Evolutionary conservation across 2,888 invertebrate species (phyloP).

Genomic region (Andrena praecox): DNA sequence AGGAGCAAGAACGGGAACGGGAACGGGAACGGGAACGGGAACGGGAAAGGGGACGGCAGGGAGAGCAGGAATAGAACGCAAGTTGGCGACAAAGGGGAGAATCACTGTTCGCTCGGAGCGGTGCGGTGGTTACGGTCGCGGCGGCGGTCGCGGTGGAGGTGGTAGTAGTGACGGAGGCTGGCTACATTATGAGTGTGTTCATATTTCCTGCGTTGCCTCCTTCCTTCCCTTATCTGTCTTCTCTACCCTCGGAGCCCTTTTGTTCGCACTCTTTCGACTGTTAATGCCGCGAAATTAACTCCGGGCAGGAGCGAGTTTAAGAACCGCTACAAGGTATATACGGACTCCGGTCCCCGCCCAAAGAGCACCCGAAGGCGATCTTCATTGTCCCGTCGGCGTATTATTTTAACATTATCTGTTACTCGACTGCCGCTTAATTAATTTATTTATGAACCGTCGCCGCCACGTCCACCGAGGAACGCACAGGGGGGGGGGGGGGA

Average conservation of each 20-base stretch:
- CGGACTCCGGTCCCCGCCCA: constrained; percentile 20
- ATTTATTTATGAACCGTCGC: constrained; percentile 82
- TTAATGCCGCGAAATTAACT: constrained; percentile 84
- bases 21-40: not conserved
- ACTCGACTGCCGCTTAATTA: constrained; percentile 80
- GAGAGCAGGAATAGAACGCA: constrained; percentile 9
- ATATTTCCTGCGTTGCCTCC: constrained; percentile 80
- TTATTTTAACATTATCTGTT: constrained; percentile 83
- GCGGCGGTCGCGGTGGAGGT: constrained; percentile 38
- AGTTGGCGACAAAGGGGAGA: constrained; percentile 50
- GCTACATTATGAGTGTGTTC: constrained; percentile 81
- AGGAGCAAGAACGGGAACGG: constrained; percentile 5
- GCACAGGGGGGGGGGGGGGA: not conserved
- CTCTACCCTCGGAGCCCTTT: constrained; percentile 80
- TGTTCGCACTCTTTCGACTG: constrained; percentile 84
- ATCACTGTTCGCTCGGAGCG: constrained; percentile 60
- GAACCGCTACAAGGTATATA: constrained; percentile 75
- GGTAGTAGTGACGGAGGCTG: constrained; percentile 60
- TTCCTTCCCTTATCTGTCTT: constrained; percentile 80
- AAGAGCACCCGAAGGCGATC: constrained; percentile 52
- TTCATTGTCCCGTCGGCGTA: constrained; percentile 76
- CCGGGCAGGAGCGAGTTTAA: constrained; percentile 81
- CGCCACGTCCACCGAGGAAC: not conserved
- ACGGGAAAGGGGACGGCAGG: constrained; percentile 23
- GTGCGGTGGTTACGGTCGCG: constrained; percentile 15